Conservation (phyloP, 2,888 invertebrate species). For the Lacanobia wlatinum region DNA sequence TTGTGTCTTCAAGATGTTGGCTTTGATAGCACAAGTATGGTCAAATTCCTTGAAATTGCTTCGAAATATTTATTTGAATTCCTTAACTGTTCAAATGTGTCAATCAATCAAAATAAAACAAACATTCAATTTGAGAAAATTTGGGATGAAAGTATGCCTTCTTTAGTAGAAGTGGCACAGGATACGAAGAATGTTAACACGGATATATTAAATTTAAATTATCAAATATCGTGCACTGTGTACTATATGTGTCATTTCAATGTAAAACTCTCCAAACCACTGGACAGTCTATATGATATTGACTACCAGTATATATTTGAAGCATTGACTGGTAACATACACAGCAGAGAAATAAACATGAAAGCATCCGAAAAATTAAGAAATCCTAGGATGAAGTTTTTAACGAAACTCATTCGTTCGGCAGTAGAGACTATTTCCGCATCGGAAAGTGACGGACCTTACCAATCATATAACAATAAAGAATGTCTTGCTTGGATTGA, state of each 20-base stretch:
- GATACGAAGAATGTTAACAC: slow-evolving; percentile 94
- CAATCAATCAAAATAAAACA: slow-evolving; percentile 79
- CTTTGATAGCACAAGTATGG: slow-evolving; percentile 92
- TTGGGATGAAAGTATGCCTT: slow-evolving; percentile 92
- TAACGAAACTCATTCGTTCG: slow-evolving; percentile 93
- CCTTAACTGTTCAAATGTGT: slow-evolving; percentile 81
- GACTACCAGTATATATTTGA: slow-evolving; percentile 92
- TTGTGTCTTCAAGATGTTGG: slow-evolving; percentile 95
- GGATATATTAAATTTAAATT: slow-evolving; percentile 94
- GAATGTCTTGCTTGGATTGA: slow-evolving; percentile 93
- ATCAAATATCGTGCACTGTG: slow-evolving; percentile 94
- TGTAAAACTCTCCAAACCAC: slow-evolving; percentile 93
- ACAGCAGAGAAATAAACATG: slow-evolving; percentile 90
- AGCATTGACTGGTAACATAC: slow-evolving; percentile 80
- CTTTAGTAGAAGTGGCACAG: slow-evolving; percentile 95
- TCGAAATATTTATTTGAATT: slow-evolving; percentile 88
- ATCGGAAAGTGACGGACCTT: slow-evolving; percentile 89
- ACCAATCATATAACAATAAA: slow-evolving; percentile 80
- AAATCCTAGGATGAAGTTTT: slow-evolving; percentile 93
- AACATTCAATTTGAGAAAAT: slow-evolving; percentile 91
- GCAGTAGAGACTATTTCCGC: slow-evolving; percentile 94
- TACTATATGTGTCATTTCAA: slow-evolving; percentile 95
- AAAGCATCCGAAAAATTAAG: slow-evolving; percentile 93
- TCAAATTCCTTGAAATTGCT: slow-evolving; percentile 85
- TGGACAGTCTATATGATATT: slow-evolving; percentile 94